Conservation (phyloP, 2,888 invertebrate genomes). For the Hydrotaea diabolus region DNA sequence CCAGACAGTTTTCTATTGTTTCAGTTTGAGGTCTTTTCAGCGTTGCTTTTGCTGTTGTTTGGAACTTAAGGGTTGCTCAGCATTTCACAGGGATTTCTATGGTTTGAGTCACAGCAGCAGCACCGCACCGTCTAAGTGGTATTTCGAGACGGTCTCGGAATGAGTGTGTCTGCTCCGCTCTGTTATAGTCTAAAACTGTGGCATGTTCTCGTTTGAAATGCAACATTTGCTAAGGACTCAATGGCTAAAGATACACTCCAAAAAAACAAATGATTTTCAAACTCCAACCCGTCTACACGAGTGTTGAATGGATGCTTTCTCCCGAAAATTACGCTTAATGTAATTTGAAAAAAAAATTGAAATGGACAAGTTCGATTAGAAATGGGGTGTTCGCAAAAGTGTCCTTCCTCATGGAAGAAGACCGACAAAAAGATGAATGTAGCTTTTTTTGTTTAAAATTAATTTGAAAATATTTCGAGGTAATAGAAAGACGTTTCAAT, state of each 20-base stretch:
- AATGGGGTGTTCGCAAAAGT: no score
- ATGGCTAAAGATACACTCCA: background rate
- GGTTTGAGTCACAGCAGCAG: conserved; percentile 58
- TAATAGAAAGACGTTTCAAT: no score
- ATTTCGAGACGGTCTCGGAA: conserved; percentile 38
- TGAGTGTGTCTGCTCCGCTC: conserved; percentile 5
- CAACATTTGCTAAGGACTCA: conserved; percentile 26
- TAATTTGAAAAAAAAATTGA: conserved; percentile 54
- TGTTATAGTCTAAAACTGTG: conserved; percentile 17
- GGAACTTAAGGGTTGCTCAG: conserved; percentile 27
- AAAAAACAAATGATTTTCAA: background rate
- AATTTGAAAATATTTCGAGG: no score
- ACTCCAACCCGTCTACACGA: background rate
- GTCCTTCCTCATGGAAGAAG: no score
- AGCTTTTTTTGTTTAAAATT: no score
- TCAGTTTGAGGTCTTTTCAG: conserved; percentile 56
- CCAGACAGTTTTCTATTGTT: conserved; percentile 68
- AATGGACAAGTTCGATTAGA: background rate
- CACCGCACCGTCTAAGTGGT: conserved; percentile 43
- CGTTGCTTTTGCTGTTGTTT: conserved; percentile 23
- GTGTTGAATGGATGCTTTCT: background rate
- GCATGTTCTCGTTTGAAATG: conserved; percentile 15
- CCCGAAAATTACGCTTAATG: background rate
- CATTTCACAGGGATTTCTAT: background rate
- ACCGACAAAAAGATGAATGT: no score